Evolutionary conservation across 2,888 invertebrate genomes (phyloP), one percentile per base, ranked within the genome.

Genomic region (Cosmopolites sordidus): DNA sequence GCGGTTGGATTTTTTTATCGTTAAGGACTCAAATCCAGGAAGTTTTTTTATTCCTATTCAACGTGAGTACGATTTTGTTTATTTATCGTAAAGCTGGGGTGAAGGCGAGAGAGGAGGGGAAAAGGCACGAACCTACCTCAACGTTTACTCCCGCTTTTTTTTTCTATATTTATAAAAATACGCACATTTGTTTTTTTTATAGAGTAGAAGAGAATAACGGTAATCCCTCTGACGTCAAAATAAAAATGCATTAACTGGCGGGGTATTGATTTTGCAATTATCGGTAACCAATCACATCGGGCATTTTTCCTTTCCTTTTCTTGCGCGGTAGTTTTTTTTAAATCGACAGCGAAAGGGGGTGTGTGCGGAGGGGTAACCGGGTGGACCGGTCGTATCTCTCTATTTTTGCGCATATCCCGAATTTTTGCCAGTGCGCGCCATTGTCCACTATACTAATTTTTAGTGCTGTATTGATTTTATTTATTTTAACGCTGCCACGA

Each of bases 241-340:
- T 22, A 8, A 22, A 22, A 22, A 22, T 22, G 22, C 22, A 22
- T 22, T 8, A 8, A 22, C 22, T 8, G 8, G 3, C 22, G 22
- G 4, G 22, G 33, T 74, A 75, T 75, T 73, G 74, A 74, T 74
- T 74, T 75, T 73, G 73, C 73, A 75, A 75, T 75, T 74, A 75
- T 75, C 68, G 74, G 68, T 69, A 73, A 74, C 74, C 74, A 75
- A 75, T 75, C 74, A 73, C 72, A 70, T 70, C 69, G 73, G 70
- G 73, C 69, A 72, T 70, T 72, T 72, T 66, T 71, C 73, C 69
- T 67, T 71, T 69, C 33, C 33, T 12, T 11, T 33, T 33, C 33
- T 33, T 33, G 33, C 33, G 33, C 12, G 33, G 55, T 52, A 11
- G 17, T 43, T 16, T 27, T 16, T 58, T 54, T 51, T 58, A 48